Percentiles rank a stretch among this genome's conserved stretches.
Evolutionary conservation across 2,888 invertebrate genomes (phyloP).

Genomic region (Drosophila meridiana): DNA sequence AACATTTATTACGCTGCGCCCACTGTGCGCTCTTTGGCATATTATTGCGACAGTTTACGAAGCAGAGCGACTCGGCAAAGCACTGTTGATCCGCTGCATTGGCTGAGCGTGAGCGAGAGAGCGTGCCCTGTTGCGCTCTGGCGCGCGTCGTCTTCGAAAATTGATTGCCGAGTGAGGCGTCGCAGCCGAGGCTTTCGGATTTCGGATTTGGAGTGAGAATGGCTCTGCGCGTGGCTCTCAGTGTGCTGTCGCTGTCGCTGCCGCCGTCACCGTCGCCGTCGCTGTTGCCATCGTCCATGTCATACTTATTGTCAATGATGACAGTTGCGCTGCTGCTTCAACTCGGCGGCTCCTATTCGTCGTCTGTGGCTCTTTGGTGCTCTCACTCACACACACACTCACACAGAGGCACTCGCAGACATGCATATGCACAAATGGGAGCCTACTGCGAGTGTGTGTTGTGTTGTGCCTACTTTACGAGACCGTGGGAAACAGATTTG

Average conservation of each 20-base stretch:
- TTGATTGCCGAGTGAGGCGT: slow-evolving; percentile 66
- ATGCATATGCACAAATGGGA: slow-evolving; percentile 58
- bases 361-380: slow-evolving; percentile 56
- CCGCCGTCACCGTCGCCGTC: slow-evolving; percentile 25
- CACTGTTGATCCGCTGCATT: slow-evolving; percentile 22
- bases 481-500: slow-evolving; percentile 86
- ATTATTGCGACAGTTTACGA: slow-evolving; percentile 38
- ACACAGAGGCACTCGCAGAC: slow-evolving; percentile 25
- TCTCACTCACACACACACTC: slow-evolving; percentile 38
- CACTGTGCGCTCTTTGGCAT: slow-evolving; percentile 51
- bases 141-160: slow-evolving; percentile 78
- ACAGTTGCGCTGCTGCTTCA: slow-evolving; percentile 78
- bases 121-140: slow-evolving; percentile 71
- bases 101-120: slow-evolving; percentile 61
- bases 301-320: slow-evolving; percentile 85
- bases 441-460: slow-evolving; percentile 63
- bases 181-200: slow-evolving; percentile 48
- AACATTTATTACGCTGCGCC: neutral
- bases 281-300: slow-evolving; percentile 67
- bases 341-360: slow-evolving; percentile 74
- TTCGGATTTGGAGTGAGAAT: slow-evolving; percentile 58
- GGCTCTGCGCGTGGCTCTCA: slow-evolving; percentile 76
- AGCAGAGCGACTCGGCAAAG: slow-evolving; percentile 20
- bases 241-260: slow-evolving; percentile 34
- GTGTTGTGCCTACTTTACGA: slow-evolving; percentile 83